Base-by-base conservation (phyloP, 2,113 vertebrate species). In the Caranx melampygus region DNA sequence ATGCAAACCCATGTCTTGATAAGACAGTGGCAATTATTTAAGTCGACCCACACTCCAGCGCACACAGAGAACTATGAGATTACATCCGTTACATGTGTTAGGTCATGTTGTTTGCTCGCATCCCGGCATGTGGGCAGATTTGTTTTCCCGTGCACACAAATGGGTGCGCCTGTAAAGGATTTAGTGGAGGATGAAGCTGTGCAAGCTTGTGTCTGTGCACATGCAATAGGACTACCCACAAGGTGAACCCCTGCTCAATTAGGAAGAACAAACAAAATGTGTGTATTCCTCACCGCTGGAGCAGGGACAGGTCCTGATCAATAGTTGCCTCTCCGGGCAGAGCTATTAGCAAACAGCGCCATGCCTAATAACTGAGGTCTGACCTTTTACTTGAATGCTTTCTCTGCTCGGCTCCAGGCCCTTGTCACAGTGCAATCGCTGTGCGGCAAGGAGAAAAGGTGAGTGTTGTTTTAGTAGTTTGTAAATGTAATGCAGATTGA, bases 401-500 rank as follows among this genome's bases (percentile, higher is more conserved):
- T 89, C 82, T 78, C 72, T 79, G 79, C 82, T 82, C 80, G 11
- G 81, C 86, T 83, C 74, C 77, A 31, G 88, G 78, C 79, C 82
- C 63, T 44, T 47, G 77, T 76, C 85, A 79, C 73, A 40, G 70
- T 76, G 87, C 82, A 81, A 69, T 86, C 81, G 81, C 84, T 73
- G 70, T 66, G 72, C 51, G 79, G 84, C 91, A 91, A 94, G 92
- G 92, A 95, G 91, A 93, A 94, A 94, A 93, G 92, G 92, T 94
- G 93, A 95, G 86, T 69, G 78, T 92, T 92, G 90, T 91, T 93
- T 94, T 91, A 93, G 92, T 88, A 88, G 92, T 93, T 93, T 92
- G 92, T 88, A 92, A 93, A 94, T 90, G 83, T 92, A 93, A 94
- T 92, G 91, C 83, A 93, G 93, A 94, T 95, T 92, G 93, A 94